Percentiles rank a stretch among this genome's conserved stretches.
Evolutionary conservation across 2,797 vertebrate genomes (phyloP).

Genomic region (Alfaro cultratus): DNA sequence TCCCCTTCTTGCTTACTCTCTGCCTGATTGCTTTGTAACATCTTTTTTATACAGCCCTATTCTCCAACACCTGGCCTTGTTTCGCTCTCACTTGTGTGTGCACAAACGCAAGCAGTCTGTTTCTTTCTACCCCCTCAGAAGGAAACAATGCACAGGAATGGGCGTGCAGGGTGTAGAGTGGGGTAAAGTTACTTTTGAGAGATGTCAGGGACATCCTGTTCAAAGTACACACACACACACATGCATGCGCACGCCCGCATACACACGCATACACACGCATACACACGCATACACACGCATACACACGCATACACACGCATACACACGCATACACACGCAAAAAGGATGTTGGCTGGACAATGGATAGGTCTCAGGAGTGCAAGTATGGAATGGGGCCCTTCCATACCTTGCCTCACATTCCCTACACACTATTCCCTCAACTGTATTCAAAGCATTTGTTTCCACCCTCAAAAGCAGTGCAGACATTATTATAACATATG

Average conservation of each 20-base stretch:
- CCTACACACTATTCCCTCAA: slow-evolving; percentile 40
- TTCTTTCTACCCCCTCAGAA: slow-evolving; percentile 28
- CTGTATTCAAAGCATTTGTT: slow-evolving; percentile 31
- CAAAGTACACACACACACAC: not conserved
- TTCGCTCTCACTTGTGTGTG: slow-evolving; percentile 7
- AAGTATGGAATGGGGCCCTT: slow-evolving; percentile 67
- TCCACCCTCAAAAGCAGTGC: slow-evolving; percentile 2
- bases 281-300: slow-evolving; percentile 30
- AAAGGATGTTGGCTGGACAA: slow-evolving; percentile 76
- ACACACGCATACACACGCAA: slow-evolving; percentile 43
- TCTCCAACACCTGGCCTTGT: slow-evolving; percentile 33
- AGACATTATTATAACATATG: slow-evolving; percentile 1
- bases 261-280: slow-evolving; percentile 6
- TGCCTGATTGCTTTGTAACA: slow-evolving; percentile 16
- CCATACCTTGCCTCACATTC: slow-evolving; percentile 61
- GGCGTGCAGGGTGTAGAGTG: slow-evolving; percentile 61
- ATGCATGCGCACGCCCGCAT: too few relatives aligned
- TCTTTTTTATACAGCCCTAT: not conserved
- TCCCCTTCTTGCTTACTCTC: slow-evolving; percentile 33
- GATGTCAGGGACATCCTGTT: slow-evolving; percentile 74
- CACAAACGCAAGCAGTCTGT: slow-evolving; percentile 3
- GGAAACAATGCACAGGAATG: slow-evolving; percentile 78
- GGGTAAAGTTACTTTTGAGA: slow-evolving; percentile 71
- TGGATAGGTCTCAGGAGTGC: slow-evolving; percentile 72
- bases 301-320: not conserved